These are phyloP conservation scores for Pedetes capensis DNA, from an alignment of 2,113 vertebrate genomes.

Conservation along the genomic window DNA sequence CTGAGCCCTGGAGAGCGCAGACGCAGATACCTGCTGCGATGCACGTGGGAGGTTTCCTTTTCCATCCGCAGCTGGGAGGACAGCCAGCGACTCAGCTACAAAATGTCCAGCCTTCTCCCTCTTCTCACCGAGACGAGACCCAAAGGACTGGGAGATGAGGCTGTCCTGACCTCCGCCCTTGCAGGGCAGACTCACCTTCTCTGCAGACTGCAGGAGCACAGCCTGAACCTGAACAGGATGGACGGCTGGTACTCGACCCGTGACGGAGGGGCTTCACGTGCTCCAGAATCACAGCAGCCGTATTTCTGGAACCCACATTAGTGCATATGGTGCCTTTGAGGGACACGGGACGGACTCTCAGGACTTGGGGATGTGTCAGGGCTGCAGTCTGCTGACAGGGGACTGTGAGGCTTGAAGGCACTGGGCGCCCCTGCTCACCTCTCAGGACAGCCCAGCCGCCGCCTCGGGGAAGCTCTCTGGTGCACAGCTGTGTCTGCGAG, in stretches of 20 bases:
- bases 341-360: not conserved
- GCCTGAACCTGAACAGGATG: too few species aligned
- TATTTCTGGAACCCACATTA: not conserved
- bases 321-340: not conserved
- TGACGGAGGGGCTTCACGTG: not conserved
- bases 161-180: not conserved
- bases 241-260: not conserved
- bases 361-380: not conserved
- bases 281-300: not conserved
- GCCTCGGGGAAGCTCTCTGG: not conserved
- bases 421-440: too few species aligned
- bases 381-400: not conserved
- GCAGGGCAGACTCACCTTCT: too few species aligned
- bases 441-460: not conserved
- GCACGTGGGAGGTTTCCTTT: conserved; percentile 14
- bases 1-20: not conserved
- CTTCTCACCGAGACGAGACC: not conserved
- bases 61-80: not conserved
- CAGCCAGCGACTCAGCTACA: not conserved
- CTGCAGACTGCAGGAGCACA: too few species aligned
- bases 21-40: not conserved
- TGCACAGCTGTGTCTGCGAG: too few species aligned
- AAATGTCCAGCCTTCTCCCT: not conserved
- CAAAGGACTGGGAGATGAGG: not conserved
- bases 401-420: not conserved